These are phyloP conservation scores for Kryptopterus vitreolus DNA, from an alignment of 2,797 vertebrate species.

Conservation along the genomic window DNA sequence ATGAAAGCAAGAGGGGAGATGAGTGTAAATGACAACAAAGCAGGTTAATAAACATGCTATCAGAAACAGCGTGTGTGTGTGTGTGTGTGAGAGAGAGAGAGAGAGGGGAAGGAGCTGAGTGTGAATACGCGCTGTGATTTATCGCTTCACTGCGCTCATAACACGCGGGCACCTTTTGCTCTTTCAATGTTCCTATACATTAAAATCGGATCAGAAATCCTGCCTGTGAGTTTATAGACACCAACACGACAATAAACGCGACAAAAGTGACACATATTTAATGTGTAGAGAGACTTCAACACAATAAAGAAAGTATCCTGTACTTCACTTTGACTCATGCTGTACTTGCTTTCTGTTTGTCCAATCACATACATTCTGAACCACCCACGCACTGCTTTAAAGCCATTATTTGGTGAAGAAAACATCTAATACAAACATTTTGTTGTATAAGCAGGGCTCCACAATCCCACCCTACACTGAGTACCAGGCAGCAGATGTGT, in stretches of 20 bases:
- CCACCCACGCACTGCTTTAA: too few species aligned
- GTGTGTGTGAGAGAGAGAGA: too few species aligned
- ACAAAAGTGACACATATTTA: too few species aligned
- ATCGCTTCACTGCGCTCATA: neutral
- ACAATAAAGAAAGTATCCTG: neutral
- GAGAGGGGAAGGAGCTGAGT: neutral
- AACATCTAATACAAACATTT: too few species aligned
- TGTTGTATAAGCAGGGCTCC: too few species aligned
- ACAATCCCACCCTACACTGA: too few species aligned
- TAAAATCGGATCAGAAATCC: neutral
- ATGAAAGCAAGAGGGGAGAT: neutral
- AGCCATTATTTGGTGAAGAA: too few species aligned
- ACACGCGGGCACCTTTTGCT: neutral
- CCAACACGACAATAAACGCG: neutral
- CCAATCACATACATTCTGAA: neutral
- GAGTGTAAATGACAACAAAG: too few species aligned
- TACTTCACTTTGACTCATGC: neutral
- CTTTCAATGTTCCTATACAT: neutral
- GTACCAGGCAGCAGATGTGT: too few species aligned
- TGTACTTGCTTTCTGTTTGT: neutral
- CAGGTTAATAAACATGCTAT: neutral
- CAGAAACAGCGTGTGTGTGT: neutral
- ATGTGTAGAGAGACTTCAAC: neutral
- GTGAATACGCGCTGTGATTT: constrained; percentile 9
- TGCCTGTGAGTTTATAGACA: neutral